Evolutionary conservation across 1,140 invertebrate species (phyloP).

Genomic region (Calosoma granatense): DNA sequence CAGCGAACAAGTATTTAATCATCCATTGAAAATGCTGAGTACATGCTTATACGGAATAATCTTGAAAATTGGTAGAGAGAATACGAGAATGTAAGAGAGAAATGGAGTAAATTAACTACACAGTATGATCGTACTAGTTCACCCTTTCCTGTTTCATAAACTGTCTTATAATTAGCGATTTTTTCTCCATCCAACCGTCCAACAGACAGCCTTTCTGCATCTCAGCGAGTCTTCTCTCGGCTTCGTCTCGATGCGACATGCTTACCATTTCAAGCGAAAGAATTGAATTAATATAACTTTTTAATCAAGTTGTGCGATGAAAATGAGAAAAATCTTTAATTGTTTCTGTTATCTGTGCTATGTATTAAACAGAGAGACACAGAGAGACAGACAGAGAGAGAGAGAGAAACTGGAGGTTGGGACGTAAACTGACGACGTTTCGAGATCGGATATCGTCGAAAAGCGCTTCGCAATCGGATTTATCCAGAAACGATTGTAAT

Average conservation of each 20-base stretch:
- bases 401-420: not conserved
- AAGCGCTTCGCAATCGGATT: not conserved
- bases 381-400: not conserved
- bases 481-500: not conserved
- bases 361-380: not conserved
- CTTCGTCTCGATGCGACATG: not conserved
- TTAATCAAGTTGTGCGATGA: constrained; percentile 5
- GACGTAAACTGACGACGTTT: not conserved
- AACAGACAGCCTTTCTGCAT: too few relatives aligned
- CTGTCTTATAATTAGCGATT: too few relatives aligned
- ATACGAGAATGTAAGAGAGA: too few relatives aligned
- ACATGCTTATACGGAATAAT: too few relatives aligned
- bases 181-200: too few relatives aligned
- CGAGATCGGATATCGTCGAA: not conserved
- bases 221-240: too few relatives aligned
- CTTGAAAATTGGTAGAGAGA: too few relatives aligned
- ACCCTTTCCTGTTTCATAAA: too few relatives aligned
- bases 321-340: constrained; percentile 3
- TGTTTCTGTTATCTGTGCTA: constrained; percentile 1
- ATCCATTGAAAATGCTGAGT: too few relatives aligned
- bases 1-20: too few relatives aligned
- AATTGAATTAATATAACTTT: constrained; percentile 8
- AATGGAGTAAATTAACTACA: too few relatives aligned
- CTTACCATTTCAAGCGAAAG: not conserved
- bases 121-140: too few relatives aligned